Conservation (phyloP, 2,888 invertebrate genomes). For the Aproaerema taeniolella region DNA sequence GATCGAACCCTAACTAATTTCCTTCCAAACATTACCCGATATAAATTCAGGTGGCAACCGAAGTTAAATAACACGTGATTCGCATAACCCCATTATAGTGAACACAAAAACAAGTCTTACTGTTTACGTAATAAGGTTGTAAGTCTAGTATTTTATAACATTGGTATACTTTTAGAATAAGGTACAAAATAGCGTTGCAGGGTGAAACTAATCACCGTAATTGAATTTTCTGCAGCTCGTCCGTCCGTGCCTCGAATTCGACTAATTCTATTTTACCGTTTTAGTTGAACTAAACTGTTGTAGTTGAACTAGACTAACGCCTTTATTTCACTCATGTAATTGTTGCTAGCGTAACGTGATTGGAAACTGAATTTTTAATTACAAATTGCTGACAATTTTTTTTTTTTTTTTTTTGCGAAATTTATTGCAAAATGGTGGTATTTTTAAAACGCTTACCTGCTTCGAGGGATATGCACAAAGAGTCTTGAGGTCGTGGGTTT, state of each 20-base stretch:
- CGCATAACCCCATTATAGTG: too few species aligned
- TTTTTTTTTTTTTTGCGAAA: too few species aligned
- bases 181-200: constrained; percentile 51
- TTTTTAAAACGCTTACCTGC: too few species aligned
- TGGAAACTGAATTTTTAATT: constrained; percentile 26
- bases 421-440: too few species aligned
- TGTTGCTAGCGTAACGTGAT: constrained; percentile 30
- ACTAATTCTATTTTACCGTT: constrained; percentile 53
- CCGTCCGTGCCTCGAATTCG: constrained; percentile 57
- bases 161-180: too few species aligned
- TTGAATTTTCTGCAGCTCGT: constrained; percentile 62
- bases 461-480: too few species aligned
- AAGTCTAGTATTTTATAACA: too few species aligned
- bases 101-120: too few species aligned
- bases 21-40: constrained; percentile 33
- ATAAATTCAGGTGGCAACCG: constrained; percentile 37
- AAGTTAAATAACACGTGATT: constrained; percentile 45
- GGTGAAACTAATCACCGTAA: constrained; percentile 65
- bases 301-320: too few species aligned
- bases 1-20: constrained; percentile 30
- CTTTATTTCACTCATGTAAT: constrained; percentile 46
- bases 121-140: too few species aligned
- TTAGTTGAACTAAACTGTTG: constrained; percentile 45
- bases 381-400: too few species aligned
- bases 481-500: too few species aligned